Conservation (phyloP, 2,888 invertebrate species). For the Caenorhabditis auriculariae region DNA sequence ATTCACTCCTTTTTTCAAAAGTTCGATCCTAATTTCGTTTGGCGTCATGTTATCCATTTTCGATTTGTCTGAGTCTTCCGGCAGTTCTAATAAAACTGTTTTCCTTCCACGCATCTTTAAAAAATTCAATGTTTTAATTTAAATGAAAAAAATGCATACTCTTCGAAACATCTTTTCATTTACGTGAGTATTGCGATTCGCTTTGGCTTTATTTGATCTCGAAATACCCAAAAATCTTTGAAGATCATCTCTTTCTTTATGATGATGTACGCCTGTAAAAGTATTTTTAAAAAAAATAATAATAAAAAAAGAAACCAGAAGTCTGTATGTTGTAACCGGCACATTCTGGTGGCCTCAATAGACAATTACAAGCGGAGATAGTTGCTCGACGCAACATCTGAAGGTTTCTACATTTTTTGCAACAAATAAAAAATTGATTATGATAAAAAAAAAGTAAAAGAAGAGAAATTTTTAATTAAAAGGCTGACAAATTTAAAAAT, state of each 20-base stretch:
- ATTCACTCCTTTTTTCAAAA: constrained; percentile 52
- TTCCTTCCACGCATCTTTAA: constrained; percentile 58
- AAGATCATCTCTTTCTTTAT: constrained; percentile 51
- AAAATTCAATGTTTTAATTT: not conserved
- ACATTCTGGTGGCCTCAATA: no score
- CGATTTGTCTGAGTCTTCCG: constrained; percentile 48
- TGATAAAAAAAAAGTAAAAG: no score
- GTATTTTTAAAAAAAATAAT: no score
- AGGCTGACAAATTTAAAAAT: no score
- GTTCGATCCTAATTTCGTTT: constrained; percentile 43
- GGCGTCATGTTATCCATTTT: constrained; percentile 42
- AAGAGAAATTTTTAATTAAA: no score
- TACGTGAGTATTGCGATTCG: constrained; percentile 60
- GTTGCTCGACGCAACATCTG: no score
- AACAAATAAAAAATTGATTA: no score
- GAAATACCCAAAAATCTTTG: constrained; percentile 46
- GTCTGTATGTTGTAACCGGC: no score
- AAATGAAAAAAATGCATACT: constrained; percentile 27
- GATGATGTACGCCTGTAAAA: constrained; percentile 58
- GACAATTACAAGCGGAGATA: no score
- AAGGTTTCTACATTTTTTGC: no score
- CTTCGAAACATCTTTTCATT: constrained; percentile 56
- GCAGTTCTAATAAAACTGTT: constrained; percentile 52
- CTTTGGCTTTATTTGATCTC: constrained; percentile 51
- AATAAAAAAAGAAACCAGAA: no score